These are phyloP conservation scores for Myodes glareolus DNA, from an alignment of 2,113 vertebrate genomes.

Conservation along the genomic window DNA sequence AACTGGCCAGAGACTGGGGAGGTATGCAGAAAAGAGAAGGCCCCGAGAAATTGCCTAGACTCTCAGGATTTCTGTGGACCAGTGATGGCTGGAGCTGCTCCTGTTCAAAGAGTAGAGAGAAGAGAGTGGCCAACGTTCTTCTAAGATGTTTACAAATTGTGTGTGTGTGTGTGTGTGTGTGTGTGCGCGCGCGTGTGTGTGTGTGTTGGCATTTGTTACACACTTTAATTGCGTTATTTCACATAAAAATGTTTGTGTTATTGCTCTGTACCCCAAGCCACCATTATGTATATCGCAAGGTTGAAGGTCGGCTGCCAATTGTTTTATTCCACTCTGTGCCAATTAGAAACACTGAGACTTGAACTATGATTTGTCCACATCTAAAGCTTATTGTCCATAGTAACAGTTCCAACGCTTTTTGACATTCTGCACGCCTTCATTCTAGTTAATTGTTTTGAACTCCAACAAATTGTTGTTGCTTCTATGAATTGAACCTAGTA, in stretches of 20 bases:
- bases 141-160: background rate
- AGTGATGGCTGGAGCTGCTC: background rate
- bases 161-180: background rate
- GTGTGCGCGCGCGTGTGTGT: background rate
- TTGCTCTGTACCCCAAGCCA: background rate
- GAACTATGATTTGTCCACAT: background rate
- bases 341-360: background rate
- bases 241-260: background rate
- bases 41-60: background rate
- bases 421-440: background rate
- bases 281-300: background rate
- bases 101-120: background rate
- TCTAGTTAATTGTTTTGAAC: background rate
- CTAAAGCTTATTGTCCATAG: background rate
- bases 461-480: background rate
- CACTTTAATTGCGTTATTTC: background rate
- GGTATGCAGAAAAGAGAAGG: background rate
- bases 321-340: background rate
- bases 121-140: background rate
- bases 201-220: background rate
- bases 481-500: background rate
- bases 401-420: background rate
- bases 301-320: background rate
- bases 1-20: background rate
- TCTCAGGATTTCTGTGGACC: background rate